A percentile compares a stretch with the other conserved stretches of the same genome.
phyloP scores from a whole-genome alignment of 2,888 invertebrate genomes.

The Lithophane leautieri region DNA sequence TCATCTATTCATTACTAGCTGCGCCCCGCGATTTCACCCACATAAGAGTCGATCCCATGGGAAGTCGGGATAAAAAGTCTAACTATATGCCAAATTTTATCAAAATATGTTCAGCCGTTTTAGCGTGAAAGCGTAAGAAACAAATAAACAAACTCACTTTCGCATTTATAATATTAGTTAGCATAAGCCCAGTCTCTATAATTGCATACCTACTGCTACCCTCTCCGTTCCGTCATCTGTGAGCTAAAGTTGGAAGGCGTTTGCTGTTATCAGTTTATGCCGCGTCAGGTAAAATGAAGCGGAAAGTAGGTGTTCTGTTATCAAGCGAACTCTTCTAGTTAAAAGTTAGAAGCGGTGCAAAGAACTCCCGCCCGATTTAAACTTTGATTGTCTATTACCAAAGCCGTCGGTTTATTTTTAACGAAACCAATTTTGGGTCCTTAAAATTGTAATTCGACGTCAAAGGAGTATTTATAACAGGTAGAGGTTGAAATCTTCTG shows the following conservation, averaged over 20 bases:
- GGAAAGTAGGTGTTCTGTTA: slow-evolving; percentile 65
- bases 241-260: slow-evolving; percentile 46
- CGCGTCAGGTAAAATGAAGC: slow-evolving; percentile 58
- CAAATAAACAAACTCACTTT: too few species aligned
- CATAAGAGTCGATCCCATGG: too few species aligned
- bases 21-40: too few species aligned
- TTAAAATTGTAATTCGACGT: slow-evolving; percentile 36
- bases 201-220: not conserved
- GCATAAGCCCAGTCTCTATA: not conserved
- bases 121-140: too few species aligned
- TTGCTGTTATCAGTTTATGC: slow-evolving; percentile 60
- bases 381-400: slow-evolving; percentile 80
- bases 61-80: too few species aligned
- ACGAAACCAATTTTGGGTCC: slow-evolving; percentile 60
- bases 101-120: too few species aligned
- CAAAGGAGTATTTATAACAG: slow-evolving; percentile 25
- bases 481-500: not conserved
- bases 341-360: slow-evolving; percentile 76
- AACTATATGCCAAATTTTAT: too few species aligned
- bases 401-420: slow-evolving; percentile 69
- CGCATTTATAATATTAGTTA: too few species aligned
- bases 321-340: slow-evolving; percentile 81
- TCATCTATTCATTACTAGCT: too few species aligned
- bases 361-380: slow-evolving; percentile 74
- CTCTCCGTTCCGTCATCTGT: slow-evolving; percentile 22